A percentile compares a stretch with the other conserved stretches of the same genome.
These are phyloP conservation scores for Crypturellus undulatus DNA, from an alignment of 2,113 vertebrate genomes.

Conservation along the genomic window DNA sequence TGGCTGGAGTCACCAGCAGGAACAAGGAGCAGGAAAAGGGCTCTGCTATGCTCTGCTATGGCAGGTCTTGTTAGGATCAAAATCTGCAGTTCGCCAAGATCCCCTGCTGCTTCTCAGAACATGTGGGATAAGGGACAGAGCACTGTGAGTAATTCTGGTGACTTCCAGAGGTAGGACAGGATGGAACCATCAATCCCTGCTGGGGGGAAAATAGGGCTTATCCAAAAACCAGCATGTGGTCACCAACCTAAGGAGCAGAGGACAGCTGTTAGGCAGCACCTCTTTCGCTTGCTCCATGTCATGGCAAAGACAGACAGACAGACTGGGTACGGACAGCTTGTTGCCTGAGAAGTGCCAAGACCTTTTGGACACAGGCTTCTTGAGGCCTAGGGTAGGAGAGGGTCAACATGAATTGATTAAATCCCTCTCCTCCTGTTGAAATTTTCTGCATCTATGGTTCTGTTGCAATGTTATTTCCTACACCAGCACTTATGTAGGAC, in stretches of 20 bases:
- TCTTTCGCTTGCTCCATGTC: too few relatives aligned
- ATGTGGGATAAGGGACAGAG: background rate
- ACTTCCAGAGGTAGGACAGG: background rate
- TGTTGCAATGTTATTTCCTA: background rate
- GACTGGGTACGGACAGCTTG: too few relatives aligned
- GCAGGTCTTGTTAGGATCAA: background rate
- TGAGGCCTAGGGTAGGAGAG: too few relatives aligned
- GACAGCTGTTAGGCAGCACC: background rate
- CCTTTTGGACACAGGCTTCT: too few relatives aligned
- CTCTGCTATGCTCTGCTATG: background rate
- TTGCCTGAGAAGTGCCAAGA: too few relatives aligned
- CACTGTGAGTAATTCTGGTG: background rate
- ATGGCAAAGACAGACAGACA: too few relatives aligned
- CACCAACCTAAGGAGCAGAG: background rate
- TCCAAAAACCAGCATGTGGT: background rate
- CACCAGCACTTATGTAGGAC: background rate
- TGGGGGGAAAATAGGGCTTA: too few relatives aligned
- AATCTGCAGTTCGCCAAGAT: background rate
- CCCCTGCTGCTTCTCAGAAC: background rate
- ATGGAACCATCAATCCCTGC: background rate
- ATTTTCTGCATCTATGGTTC: background rate
- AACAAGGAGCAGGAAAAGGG: background rate
- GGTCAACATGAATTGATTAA: too few relatives aligned
- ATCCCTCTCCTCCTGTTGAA: too few relatives aligned
- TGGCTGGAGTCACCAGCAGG: background rate